Evolutionary conservation across 2,113 vertebrate genomes (phyloP), one percentile per base, ranked within the genome.

Genomic region (Protomyctophum bolini): DNA sequence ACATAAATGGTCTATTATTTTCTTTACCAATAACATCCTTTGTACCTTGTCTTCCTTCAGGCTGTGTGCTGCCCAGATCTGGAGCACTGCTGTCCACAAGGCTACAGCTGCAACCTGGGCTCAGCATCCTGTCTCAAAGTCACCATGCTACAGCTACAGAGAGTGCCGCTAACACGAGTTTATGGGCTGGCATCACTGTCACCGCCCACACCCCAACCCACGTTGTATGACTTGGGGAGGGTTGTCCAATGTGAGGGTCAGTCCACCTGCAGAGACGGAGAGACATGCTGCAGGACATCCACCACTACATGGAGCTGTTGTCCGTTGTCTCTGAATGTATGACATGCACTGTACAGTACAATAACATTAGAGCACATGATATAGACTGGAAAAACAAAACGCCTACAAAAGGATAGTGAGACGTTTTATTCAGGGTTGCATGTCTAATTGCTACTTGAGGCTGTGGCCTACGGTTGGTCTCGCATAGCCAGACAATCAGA

Each of bases 41-140:
- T 9, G 7, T 28, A 3, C 28, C 15, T 9, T 21, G 6, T 63
- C 63, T 33, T 50, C 71, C 15, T 63, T 47, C 79, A 93, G 92
- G 91, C 88, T 1, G 80, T 85, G 55, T 89, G 94, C 86, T 95
- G 94, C 58, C 4, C 10, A 0, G 93, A 94, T 51, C 76, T 77
- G 54, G 10, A 86, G 75, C 92, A 94, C 82, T 95, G 95, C 82
- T 95, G 94, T 51, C 94, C 93, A 0, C 66, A 77, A 9, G 94
- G 92, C 70, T 95, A 91, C 83, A 79, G 10, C 0, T 96, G 95
- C 0, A 61, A 83, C 58, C 0, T 63, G 0, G 8, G 10, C 28
- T 80, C 76, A 0, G 85, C 9, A 55, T 58, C 87, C 51, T 93
- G 83, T 67, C 72, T 83, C 71, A 90, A 82, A 70, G 8, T 69